A percentile compares a stretch with the other conserved stretches of the same genome.
Evolutionary conservation across 1,140 invertebrate species (phyloP).

Genomic region (Cydia pomonella): DNA sequence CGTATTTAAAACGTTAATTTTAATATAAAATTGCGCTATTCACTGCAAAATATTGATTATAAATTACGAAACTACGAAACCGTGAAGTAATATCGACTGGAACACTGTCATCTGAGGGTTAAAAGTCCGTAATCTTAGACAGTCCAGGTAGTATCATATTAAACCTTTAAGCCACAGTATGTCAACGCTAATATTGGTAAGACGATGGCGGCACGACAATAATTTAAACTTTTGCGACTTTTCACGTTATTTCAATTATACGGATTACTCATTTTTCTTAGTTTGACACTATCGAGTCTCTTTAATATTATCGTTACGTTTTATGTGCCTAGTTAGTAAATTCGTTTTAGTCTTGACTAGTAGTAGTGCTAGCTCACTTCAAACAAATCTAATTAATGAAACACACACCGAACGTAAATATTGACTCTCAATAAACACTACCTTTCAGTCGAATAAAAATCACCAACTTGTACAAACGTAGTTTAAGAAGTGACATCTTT

Average conservation of each 20-base stretch:
- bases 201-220: too few species aligned
- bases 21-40: neutral
- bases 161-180: neutral
- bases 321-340: too few species aligned
- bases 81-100: constrained; percentile 39
- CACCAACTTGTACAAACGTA: too few species aligned
- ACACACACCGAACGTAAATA: too few species aligned
- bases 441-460: too few species aligned
- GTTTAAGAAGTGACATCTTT: too few species aligned
- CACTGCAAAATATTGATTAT: constrained; percentile 33
- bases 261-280: neutral
- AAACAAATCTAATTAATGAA: too few species aligned
- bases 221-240: neutral
- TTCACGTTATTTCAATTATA: neutral
- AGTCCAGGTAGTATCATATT: neutral
- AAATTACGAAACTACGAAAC: constrained; percentile 45
- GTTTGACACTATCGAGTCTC: neutral
- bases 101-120: constrained; percentile 51
- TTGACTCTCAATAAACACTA: too few species aligned
- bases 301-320: neutral
- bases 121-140: constrained; percentile 42
- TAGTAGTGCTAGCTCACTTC: too few species aligned
- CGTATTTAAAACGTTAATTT: too few species aligned
- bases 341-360: too few species aligned
- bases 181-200: neutral